These are phyloP conservation scores for Drosophila insularis DNA, from an alignment of 1,140 invertebrate genomes.

Conservation along the genomic window DNA sequence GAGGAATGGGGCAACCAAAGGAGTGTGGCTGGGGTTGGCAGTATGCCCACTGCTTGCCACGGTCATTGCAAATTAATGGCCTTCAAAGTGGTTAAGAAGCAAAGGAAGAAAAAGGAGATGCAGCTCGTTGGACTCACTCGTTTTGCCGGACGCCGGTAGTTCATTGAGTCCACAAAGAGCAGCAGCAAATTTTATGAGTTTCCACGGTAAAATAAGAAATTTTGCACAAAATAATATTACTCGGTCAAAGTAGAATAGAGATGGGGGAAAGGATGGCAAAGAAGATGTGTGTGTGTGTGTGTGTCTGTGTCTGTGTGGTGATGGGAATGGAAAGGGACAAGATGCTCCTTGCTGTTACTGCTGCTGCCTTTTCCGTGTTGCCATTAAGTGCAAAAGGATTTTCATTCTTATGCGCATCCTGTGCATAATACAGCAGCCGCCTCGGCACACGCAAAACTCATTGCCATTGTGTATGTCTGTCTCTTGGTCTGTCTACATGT, in stretches of 20 bases:
- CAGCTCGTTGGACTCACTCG: slow-evolving; percentile 50
- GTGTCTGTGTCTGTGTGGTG: background rate
- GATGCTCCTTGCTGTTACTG: slow-evolving; percentile 24
- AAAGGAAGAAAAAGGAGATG: slow-evolving; percentile 51
- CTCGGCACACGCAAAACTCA: slow-evolving; percentile 73
- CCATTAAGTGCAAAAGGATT: slow-evolving; percentile 81
- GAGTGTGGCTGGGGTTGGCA: slow-evolving; percentile 33
- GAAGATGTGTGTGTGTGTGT: background rate
- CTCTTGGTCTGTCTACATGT: background rate
- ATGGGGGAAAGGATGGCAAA: background rate
- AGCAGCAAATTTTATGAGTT: slow-evolving; percentile 72
- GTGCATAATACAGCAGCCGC: slow-evolving; percentile 78
- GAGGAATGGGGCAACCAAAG: slow-evolving; percentile 1
- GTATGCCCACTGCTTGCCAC: slow-evolving; percentile 32
- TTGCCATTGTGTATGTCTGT: slow-evolving; percentile 45
- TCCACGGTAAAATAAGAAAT: slow-evolving; percentile 73
- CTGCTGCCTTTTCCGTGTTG: slow-evolving; percentile 63
- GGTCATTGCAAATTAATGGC: slow-evolving; percentile 78
- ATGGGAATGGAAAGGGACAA: slow-evolving; percentile 3
- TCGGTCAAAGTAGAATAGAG: slow-evolving; percentile 1
- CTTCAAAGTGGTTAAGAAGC: slow-evolving; percentile 69
- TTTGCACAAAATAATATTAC: slow-evolving; percentile 76
- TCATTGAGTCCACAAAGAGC: slow-evolving; percentile 70
- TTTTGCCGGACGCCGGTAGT: slow-evolving; percentile 39
- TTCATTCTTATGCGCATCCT: slow-evolving; percentile 81